phyloP scores from a whole-genome alignment of 2,888 invertebrate genomes.

The Tachina grossa region DNA sequence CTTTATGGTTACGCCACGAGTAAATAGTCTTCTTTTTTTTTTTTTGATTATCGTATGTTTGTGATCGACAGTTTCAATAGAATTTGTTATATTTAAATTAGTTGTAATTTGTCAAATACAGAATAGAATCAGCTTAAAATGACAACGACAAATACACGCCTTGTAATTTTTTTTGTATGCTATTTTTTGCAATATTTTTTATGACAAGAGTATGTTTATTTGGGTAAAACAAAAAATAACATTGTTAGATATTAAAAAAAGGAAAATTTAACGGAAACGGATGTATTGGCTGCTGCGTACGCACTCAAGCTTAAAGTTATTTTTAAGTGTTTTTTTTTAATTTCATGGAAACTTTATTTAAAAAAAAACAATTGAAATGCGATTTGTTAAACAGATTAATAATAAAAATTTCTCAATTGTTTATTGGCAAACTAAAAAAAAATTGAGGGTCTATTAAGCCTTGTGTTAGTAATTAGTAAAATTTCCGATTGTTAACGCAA shows the following conservation, averaged over 20 bases:
- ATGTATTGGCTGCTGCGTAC: constrained; percentile 80
- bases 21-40: background rate
- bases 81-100: constrained; percentile 68
- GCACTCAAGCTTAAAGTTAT: constrained; percentile 76
- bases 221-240: background rate
- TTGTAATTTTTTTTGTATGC: constrained; percentile 19
- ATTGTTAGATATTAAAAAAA: constrained; percentile 22
- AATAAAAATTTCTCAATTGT: background rate
- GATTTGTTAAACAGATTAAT: constrained; percentile 38
- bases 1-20: constrained; percentile 3
- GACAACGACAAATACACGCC: constrained; percentile 57
- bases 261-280: constrained; percentile 79
- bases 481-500: constrained; percentile 16
- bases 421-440: background rate
- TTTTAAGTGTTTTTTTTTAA: constrained; percentile 29
- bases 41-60: constrained; percentile 18
- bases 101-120: constrained; percentile 63
- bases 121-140: background rate
- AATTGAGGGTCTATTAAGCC: background rate
- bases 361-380: constrained; percentile 21
- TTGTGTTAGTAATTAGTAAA: constrained; percentile 17
- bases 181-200: constrained; percentile 38
- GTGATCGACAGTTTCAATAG: constrained; percentile 67
- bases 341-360: constrained; percentile 29
- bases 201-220: background rate